phyloP scores from a whole-genome alignment of 2,888 invertebrate species.

The Odontocolon sp. region DNA sequence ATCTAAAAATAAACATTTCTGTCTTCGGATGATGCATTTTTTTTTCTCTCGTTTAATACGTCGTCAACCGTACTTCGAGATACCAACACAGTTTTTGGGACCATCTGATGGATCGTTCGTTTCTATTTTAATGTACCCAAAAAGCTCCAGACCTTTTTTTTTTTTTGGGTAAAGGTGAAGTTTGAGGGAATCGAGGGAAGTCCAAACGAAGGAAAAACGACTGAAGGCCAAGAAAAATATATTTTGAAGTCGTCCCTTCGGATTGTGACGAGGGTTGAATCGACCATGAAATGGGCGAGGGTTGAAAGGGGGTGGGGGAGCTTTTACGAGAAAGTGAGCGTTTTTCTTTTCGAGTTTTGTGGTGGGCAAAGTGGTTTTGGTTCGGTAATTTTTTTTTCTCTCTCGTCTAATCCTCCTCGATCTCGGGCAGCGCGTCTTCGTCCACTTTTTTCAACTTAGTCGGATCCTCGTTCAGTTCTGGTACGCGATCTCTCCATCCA shows the following conservation, averaged over 20 bases:
- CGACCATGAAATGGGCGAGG: slow-evolving; percentile 1
- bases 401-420: slow-evolving; percentile 70
- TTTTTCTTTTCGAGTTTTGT: slow-evolving; percentile 48
- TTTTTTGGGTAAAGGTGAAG: slow-evolving; percentile 7
- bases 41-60: slow-evolving; percentile 5
- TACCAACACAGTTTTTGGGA: not conserved
- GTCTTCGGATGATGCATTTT: too few relatives aligned
- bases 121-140: not conserved
- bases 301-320: not conserved
- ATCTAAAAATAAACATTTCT: too few relatives aligned
- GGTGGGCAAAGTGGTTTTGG: slow-evolving; percentile 36
- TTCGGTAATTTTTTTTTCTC: slow-evolving; percentile 32
- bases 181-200: not conserved
- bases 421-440: slow-evolving; percentile 70
- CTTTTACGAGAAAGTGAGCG: slow-evolving; percentile 12
- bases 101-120: not conserved
- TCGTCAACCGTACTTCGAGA: slow-evolving; percentile 11
- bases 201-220: not conserved
- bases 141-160: slow-evolving; percentile 20
- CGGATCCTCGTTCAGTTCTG: slow-evolving; percentile 79
- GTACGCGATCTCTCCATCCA: slow-evolving; percentile 80
- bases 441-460: slow-evolving; percentile 74
- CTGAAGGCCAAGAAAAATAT: slow-evolving; percentile 21
- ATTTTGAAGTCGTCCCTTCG: slow-evolving; percentile 26
- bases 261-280: slow-evolving; percentile 45